Conservation (phyloP, 2,113 vertebrate species). For the Amphiprion ocellaris region DNA sequence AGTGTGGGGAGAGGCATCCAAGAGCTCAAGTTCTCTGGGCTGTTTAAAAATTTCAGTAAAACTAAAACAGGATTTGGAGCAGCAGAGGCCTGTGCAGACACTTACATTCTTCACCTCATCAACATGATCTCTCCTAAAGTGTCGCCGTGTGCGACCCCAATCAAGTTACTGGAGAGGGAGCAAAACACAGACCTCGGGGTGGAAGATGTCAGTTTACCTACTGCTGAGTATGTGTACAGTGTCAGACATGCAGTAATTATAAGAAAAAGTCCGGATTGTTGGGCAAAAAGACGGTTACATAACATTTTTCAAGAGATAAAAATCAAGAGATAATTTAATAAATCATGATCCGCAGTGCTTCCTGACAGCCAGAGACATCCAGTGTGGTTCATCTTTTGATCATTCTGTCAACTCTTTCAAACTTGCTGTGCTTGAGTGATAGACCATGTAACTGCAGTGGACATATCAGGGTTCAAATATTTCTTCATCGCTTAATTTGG, state of each 20-base stretch:
- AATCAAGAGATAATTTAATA: slow-evolving; percentile 62
- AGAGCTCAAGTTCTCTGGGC: slow-evolving; percentile 58
- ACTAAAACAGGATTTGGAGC: slow-evolving; percentile 57
- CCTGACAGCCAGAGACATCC: slow-evolving; percentile 46
- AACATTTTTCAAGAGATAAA: slow-evolving; percentile 38
- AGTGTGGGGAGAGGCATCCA: slow-evolving; percentile 43
- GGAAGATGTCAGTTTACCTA: slow-evolving; percentile 19
- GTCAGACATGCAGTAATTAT: neutral
- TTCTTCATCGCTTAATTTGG: slow-evolving; percentile 56
- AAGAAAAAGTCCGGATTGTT: slow-evolving; percentile 14
- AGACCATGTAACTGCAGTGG: slow-evolving; percentile 35
- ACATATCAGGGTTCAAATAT: slow-evolving; percentile 51
- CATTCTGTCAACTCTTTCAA: slow-evolving; percentile 45
- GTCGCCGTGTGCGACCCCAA: slow-evolving; percentile 3
- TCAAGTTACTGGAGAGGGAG: slow-evolving; percentile 39
- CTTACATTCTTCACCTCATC: slow-evolving; percentile 43
- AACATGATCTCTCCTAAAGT: slow-evolving; percentile 30
- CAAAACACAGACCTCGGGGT: neutral
- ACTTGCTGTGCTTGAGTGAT: slow-evolving; percentile 54
- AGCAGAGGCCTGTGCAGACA: slow-evolving; percentile 11
- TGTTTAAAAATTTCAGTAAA: slow-evolving; percentile 70
- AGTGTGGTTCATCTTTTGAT: slow-evolving; percentile 54
- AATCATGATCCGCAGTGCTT: slow-evolving; percentile 46
- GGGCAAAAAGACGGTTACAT: slow-evolving; percentile 25
- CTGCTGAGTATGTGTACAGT: neutral